A percentile compares a stretch with the other conserved stretches of the same genome.
Conservation (phyloP, 2,797 vertebrate genomes). For the Chromis chromis region DNA sequence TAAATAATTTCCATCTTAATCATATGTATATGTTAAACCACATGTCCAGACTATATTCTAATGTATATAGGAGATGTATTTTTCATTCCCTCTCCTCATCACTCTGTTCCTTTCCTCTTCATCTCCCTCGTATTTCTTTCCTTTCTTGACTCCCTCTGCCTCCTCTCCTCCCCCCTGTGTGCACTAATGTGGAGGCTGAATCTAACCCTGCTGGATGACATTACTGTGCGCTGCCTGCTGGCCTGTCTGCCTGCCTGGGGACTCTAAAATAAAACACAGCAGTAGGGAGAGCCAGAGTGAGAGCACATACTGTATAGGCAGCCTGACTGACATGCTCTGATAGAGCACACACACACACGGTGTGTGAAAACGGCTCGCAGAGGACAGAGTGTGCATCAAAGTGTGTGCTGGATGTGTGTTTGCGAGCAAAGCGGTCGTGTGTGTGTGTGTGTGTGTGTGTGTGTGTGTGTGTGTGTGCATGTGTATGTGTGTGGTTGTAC, state of each 20-base stretch:
- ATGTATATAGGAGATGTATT: conserved; percentile 18
- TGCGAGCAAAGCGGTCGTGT: conserved; percentile 30
- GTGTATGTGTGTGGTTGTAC: conserved; percentile 21
- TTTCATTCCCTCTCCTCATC: conserved; percentile 35
- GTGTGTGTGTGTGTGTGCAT: conserved; percentile 53
- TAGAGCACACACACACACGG: conserved; percentile 52
- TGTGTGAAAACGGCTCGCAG: conserved; percentile 49
- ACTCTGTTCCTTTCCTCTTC: conserved; percentile 17
- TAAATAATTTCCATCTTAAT: conserved; percentile 33
- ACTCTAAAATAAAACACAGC: conserved; percentile 81
- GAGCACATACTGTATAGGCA: conserved; percentile 73
- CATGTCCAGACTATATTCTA: conserved; percentile 11
- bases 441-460: conserved; percentile 5
- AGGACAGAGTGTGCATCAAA: conserved; percentile 70
- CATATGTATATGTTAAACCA: conserved; percentile 26
- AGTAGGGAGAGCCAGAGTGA: conserved; percentile 66
- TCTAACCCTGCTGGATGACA: conserved; percentile 80
- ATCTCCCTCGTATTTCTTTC: conserved; percentile 36
- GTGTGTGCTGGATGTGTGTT: conserved; percentile 55
- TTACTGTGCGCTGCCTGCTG: conserved; percentile 77
- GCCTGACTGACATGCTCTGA: conserved; percentile 76
- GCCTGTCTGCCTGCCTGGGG: conserved; percentile 76
- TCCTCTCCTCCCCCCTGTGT: conserved; percentile 31
- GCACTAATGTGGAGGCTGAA: conserved; percentile 75
- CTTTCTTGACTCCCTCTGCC: conserved; percentile 34